A percentile compares a stretch with the other conserved stretches of the same genome.
These are phyloP conservation scores for Tachina lurida DNA, from an alignment of 2,888 invertebrate species.

Conservation along the genomic window DNA sequence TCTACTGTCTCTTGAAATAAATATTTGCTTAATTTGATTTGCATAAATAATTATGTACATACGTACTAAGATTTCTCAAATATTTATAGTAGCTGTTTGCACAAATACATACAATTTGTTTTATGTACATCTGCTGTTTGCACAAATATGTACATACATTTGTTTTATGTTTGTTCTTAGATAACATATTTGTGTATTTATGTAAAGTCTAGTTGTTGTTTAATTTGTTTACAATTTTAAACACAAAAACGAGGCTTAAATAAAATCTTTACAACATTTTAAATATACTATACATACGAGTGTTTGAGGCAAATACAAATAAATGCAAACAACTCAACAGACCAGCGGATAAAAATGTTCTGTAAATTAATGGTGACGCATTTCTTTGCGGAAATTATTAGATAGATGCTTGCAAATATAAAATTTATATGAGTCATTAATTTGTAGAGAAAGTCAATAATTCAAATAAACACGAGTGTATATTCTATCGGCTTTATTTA, in stretches of 20 bases:
- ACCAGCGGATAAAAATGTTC: background rate
- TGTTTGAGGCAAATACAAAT: background rate
- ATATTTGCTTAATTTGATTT: slow-evolving; percentile 11
- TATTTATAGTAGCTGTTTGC: background rate
- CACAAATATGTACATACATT: background rate
- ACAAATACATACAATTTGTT: no score
- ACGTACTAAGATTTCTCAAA: background rate
- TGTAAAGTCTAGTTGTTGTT: slow-evolving; percentile 2
- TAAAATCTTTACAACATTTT: slow-evolving; percentile 22
- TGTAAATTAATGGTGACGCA: background rate
- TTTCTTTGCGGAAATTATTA: background rate
- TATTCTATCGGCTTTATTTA: no score
- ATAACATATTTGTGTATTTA: slow-evolving; percentile 8
- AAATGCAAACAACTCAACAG: background rate
- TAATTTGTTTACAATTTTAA: slow-evolving; percentile 28
- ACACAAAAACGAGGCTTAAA: slow-evolving; percentile 22
- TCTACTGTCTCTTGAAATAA: background rate
- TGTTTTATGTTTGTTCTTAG: background rate
- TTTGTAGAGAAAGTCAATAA: slow-evolving; percentile 11
- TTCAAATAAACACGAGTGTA: background rate
- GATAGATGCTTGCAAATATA: background rate
- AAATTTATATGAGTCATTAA: slow-evolving; percentile 27
- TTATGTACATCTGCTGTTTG: no score
- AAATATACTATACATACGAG: background rate
- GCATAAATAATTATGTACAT: slow-evolving; percentile 11